Conservation (phyloP, 2,888 invertebrate species). For the Alitta virens region DNA sequence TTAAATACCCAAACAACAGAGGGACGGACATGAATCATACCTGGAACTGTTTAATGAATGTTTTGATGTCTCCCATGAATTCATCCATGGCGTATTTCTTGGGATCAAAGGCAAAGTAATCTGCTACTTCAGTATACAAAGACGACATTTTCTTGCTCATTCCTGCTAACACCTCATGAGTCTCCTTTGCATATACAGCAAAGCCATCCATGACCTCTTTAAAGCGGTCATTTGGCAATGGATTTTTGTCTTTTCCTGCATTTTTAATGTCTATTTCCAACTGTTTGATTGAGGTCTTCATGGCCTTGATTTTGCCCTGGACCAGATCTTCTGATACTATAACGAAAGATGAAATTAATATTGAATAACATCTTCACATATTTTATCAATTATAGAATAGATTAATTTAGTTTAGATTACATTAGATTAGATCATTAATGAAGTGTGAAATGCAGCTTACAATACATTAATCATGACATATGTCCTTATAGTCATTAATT, state of each 20-base stretch:
- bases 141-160: slow-evolving; percentile 93
- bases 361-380: not conserved
- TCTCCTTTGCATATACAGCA: slow-evolving; percentile 76
- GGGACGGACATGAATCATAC: too few species aligned
- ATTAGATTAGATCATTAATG: too few species aligned
- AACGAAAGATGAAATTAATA: slow-evolving; percentile 18
- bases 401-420: too few species aligned
- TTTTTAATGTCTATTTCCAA: slow-evolving; percentile 88
- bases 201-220: slow-evolving; percentile 78
- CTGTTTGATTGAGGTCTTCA: slow-evolving; percentile 83
- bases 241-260: slow-evolving; percentile 70
- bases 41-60: slow-evolving; percentile 72
- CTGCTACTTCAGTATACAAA: slow-evolving; percentile 78
- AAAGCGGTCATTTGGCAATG: slow-evolving; percentile 68
- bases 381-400: too few species aligned
- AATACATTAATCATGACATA: too few species aligned
- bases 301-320: slow-evolving; percentile 65
- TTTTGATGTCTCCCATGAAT: slow-evolving; percentile 91
- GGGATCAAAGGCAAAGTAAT: slow-evolving; percentile 88
- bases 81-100: slow-evolving; percentile 93
- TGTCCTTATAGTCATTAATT: too few species aligned
- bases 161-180: slow-evolving; percentile 83
- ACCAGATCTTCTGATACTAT: slow-evolving; percentile 59
- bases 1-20: too few species aligned
- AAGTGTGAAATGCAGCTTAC: too few species aligned